Evolutionary conservation across 2,113 vertebrate genomes (phyloP), one percentile per base, ranked within the genome.

Genomic region (Syngnathus typhle): DNA sequence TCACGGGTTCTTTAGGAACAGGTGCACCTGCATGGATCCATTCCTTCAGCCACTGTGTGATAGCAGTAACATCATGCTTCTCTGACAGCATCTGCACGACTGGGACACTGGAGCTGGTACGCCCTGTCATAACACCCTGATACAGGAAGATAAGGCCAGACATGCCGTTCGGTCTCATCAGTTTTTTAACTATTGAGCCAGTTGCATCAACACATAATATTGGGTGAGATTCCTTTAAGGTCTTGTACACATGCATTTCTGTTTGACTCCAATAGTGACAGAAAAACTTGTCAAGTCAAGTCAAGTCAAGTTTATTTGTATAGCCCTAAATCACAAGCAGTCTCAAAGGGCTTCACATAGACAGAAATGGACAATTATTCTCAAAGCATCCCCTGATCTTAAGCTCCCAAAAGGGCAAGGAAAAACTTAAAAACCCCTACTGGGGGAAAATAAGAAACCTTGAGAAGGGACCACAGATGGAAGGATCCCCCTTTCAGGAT

Each of bases 71-170:
- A 56, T 32, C 23, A 56, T 56, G 54, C 23, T 56, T 56, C 54
- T 56, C 54, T 56, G 54, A 56, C 54, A 56, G 52, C n/a, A 55
- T 23, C 21, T 55, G 54, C 54, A 56, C 54, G 23, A 56, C 54
- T 32, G 54, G 54, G 10, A 56, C 5, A 21, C 51, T 52, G 21
- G 51, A 21, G 23, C 54, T 56, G n/a, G 7, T 15, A 56, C 13
- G 54, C n/a, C 23, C 54, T 27, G 23, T 27, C 54, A 56, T 23
- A 56, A 21, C 54, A 56, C 21, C 21, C 21, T 56, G 54, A 56
- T 13, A 9, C 54, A 32, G 23, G 23, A 23, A 23, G 23, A 23
- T 23, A 23, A 1, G 23, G 23, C 23, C 23, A 23, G 23, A 23
- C 23, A 23, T 23, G 23, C 23, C 23, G 1, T 15, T 56, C 15